Conservation (phyloP, 2,888 invertebrate species). For the Yponomeuta malinellus region DNA sequence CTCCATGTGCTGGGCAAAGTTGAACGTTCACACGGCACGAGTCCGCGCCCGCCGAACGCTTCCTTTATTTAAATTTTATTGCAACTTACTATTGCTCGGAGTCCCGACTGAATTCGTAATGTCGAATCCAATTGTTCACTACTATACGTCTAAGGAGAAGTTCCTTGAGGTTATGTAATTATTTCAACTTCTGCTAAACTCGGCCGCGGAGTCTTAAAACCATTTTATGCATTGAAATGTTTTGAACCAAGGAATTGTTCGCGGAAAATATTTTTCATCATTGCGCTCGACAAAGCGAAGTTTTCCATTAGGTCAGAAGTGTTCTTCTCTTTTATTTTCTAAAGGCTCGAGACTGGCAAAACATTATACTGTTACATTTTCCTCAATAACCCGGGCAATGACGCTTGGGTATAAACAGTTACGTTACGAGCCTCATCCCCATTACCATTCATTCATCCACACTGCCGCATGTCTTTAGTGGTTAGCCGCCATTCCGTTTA, state of each 20-base stretch:
- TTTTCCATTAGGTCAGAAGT: neutral
- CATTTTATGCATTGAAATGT: neutral
- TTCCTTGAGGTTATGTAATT: conserved; percentile 11
- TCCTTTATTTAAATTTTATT: conserved; percentile 74
- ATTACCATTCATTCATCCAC: neutral
- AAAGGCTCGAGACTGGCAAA: neutral
- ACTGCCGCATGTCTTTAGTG: too few species aligned
- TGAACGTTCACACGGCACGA: conserved; percentile 71
- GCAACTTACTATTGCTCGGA: conserved; percentile 72
- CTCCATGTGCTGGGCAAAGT: conserved; percentile 68
- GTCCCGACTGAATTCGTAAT: conserved; percentile 54
- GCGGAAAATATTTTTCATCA: neutral
- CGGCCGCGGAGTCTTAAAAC: neutral
- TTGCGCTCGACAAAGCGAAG: neutral
- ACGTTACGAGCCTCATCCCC: neutral
- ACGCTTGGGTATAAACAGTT: neutral
- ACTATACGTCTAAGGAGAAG: conserved; percentile 24
- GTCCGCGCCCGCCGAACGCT: conserved; percentile 62
- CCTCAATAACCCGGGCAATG: conserved; percentile 1
- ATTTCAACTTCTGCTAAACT: conserved; percentile 8
- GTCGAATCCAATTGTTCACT: conserved; percentile 57
- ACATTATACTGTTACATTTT: conserved; percentile 5
- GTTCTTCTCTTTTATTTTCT: neutral
- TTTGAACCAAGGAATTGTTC: neutral
- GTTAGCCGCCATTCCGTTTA: too few species aligned